Base-by-base conservation (phyloP, 1,140 invertebrate species). In the Globodera rostochiensis region DNA sequence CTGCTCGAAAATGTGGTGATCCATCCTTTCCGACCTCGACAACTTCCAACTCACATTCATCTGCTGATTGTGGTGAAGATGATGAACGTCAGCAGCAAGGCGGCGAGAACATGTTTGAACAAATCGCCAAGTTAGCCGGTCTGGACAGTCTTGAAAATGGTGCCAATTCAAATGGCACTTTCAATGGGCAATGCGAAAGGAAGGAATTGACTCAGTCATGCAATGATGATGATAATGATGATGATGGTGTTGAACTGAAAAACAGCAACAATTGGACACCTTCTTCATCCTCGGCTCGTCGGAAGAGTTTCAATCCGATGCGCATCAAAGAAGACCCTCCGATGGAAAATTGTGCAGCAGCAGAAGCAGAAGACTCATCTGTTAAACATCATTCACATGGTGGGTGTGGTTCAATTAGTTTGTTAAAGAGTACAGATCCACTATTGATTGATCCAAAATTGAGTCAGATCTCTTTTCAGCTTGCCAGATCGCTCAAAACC, bases 251-350 rank as follows among this genome's bases (percentile, higher is more conserved):
- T 9, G 69, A 71, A 47, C 36, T 71, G 69, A 45, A 21, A 45
- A 45, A n/a, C 21, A 82, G 82, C 8, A 81, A 83, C 80, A 66
- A 67, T 66, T 76, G 64, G 19, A 21, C 50, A 5, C 74, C 80
- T 7, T 47, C 47, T 69, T 21, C 75, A 69, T 84, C 83, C 19
- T 84, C 83, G 8, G 77, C 82, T 19, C 81, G 77, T 49, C 74
- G 83, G 36, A 84, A 84, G 45, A 73, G 83, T 53, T 84, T 57
- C 50, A 78, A 73, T 36, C 83, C 83, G 71, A 67, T 71, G 36
- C 69, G 69, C 25, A 74, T 82, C 46, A 83, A 60, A 36, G 46
- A 73, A 50, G 46, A 78, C n/a, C 53, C 64, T 19, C 74, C 36
- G 8, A 64, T 45, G 21, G 53, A 79, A 66, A 49, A 46, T 25